phyloP scores from a whole-genome alignment of 1,140 invertebrate genomes.

The Cyclina sinensis region DNA sequence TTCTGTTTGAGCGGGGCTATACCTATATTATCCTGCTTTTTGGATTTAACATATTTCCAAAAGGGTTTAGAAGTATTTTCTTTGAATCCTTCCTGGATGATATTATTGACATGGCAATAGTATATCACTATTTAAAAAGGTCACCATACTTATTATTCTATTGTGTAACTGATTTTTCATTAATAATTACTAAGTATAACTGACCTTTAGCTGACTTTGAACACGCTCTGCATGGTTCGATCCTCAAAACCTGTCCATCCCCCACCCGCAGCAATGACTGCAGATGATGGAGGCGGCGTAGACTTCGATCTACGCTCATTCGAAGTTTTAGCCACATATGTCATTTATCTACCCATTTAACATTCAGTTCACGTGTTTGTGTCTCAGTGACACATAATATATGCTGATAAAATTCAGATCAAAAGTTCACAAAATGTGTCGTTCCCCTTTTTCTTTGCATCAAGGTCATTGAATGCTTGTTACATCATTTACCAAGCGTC shows the following conservation, averaged over 20 bases:
- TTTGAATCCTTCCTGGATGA: no score
- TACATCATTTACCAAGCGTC: not conserved
- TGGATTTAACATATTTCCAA: no score
- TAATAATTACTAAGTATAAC: not conserved
- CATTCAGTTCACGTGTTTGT: constrained; percentile 16
- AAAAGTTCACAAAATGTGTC: constrained; percentile 36
- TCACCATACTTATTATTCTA: no score
- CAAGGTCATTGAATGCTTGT: constrained; percentile 14
- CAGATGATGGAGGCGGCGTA: constrained; percentile 53
- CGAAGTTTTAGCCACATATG: constrained; percentile 12
- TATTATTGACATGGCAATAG: no score
- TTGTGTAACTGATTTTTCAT: no score
- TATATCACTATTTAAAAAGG: no score
- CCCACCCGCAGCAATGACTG: constrained; percentile 40
- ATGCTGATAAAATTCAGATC: constrained; percentile 14
- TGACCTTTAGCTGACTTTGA: constrained; percentile 53
- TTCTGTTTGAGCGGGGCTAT: no score
- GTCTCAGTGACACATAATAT: not conserved
- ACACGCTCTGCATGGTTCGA: constrained; percentile 61
- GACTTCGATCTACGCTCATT: constrained; percentile 64
- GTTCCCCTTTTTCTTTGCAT: not conserved
- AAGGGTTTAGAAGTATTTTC: no score
- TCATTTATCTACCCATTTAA: constrained; percentile 14
- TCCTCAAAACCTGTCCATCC: constrained; percentile 44
- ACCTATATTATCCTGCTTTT: no score